Conservation (phyloP, 2,888 invertebrate species). For the Cepaea hortensis region DNA sequence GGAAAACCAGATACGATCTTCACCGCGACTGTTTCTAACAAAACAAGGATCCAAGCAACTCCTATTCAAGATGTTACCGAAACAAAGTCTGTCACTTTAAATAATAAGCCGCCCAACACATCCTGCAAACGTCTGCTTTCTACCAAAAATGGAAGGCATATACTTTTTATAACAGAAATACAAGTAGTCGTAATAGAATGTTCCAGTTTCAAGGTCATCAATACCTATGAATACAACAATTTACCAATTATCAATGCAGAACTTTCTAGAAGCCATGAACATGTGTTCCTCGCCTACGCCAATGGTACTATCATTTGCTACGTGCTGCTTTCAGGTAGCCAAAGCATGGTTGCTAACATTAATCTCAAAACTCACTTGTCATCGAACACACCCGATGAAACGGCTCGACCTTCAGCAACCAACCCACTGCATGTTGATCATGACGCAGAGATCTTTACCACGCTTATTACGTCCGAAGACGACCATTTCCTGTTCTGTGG, state of each 20-base stretch:
- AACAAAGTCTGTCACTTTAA: not conserved
- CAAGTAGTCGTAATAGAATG: conserved; percentile 45
- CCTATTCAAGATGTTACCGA: conserved; percentile 19
- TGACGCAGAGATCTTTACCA: conserved; percentile 34
- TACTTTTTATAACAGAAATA: conserved; percentile 42
- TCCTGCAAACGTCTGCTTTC: conserved; percentile 34
- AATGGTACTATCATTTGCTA: conserved; percentile 49
- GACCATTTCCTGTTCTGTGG: conserved; percentile 55
- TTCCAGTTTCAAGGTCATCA: conserved; percentile 17
- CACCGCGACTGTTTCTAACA: conserved; percentile 4
- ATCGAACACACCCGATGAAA: not conserved
- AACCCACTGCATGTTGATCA: not conserved
- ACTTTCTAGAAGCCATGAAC: conserved; percentile 54
- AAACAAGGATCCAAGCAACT: conserved; percentile 16
- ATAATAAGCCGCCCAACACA: conserved; percentile 16
- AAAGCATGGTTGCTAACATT: conserved; percentile 36
- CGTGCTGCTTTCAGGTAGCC: conserved; percentile 46
- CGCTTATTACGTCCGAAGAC: conserved; percentile 53
- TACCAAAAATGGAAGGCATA: conserved; percentile 50
- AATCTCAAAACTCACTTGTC: not conserved
- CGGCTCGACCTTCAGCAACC: not conserved
- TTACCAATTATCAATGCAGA: conserved; percentile 45
- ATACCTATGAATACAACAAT: conserved; percentile 38
- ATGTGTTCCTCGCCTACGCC: conserved; percentile 50
- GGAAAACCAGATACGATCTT: conserved; percentile 24